These are phyloP conservation scores for Chelon auratus DNA, from an alignment of 2,797 vertebrate genomes.

Conservation along the genomic window DNA sequence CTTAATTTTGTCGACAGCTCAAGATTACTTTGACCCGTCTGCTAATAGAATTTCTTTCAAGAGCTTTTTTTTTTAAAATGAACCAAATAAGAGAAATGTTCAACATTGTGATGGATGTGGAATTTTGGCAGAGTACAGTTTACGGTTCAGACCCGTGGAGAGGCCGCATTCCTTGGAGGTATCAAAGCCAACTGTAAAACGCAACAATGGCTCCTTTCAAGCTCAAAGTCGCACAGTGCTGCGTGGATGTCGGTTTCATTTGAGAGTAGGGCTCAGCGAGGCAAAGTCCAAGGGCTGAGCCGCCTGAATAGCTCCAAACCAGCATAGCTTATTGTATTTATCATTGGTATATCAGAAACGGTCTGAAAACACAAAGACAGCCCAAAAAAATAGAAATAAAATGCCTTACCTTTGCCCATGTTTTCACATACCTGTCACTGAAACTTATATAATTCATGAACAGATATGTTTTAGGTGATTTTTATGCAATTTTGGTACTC, in stretches of 20 bases:
- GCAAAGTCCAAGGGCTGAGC: slow-evolving; percentile 21
- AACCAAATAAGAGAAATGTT: slow-evolving; percentile 16
- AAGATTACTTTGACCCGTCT: slow-evolving; percentile 3
- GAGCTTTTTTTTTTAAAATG: slow-evolving; percentile 8
- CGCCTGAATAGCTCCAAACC: slow-evolving; percentile 25
- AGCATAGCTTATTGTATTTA: slow-evolving; percentile 1
- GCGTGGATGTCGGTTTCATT: slow-evolving; percentile 26
- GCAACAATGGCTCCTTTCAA: slow-evolving; percentile 45
- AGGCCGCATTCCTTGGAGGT: not conserved
- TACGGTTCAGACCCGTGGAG: slow-evolving; percentile 18
- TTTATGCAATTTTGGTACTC: not conserved
- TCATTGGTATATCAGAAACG: slow-evolving; percentile 4
- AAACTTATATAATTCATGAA: not conserved
- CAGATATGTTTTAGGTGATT: not conserved
- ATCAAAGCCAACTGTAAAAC: slow-evolving; percentile 34
- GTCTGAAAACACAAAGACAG: not conserved
- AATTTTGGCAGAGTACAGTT: slow-evolving; percentile 18
- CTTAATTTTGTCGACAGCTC: not conserved
- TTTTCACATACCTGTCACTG: not conserved
- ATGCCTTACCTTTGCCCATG: not conserved
- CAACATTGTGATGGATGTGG: not conserved
- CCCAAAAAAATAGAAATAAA: not conserved
- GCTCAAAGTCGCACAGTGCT: slow-evolving; percentile 5
- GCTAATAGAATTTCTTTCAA: slow-evolving; percentile 23
- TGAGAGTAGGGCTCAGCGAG: slow-evolving; percentile 2